These are phyloP conservation scores for Lysandra coridon DNA, from an alignment of 2,888 invertebrate species.

Conservation along the genomic window DNA sequence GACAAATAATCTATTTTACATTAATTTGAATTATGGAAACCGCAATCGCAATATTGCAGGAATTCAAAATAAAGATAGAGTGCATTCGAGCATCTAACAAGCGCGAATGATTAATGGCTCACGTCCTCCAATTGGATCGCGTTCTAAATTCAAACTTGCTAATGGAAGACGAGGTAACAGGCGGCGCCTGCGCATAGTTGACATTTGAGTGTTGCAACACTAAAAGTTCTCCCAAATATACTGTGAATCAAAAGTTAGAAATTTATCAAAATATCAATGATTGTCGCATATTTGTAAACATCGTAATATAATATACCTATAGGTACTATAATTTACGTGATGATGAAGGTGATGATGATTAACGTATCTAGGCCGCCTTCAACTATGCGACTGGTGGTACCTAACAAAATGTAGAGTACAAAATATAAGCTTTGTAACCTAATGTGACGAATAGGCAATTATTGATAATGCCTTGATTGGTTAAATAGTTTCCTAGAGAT, in stretches of 20 bases:
- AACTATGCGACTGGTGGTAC: no score
- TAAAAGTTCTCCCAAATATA: constrained; percentile 31
- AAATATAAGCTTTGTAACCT: no score
- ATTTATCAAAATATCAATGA: background rate
- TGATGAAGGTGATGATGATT: no score
- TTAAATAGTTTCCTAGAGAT: background rate
- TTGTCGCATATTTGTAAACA: background rate
- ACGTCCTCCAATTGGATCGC: constrained; percentile 58
- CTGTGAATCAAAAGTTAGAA: background rate
- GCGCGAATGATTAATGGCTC: constrained; percentile 70
- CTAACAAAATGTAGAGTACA: no score
- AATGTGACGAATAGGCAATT: background rate
- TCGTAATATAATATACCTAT: background rate
- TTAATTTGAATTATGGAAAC: constrained; percentile 34
- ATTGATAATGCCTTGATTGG: background rate
- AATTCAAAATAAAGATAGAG: constrained; percentile 41
- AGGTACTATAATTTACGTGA: no score
- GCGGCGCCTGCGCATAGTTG: constrained; percentile 63
- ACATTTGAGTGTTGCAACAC: constrained; percentile 51
- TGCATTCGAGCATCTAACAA: constrained; percentile 46
- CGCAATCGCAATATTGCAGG: constrained; percentile 37
- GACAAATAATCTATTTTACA: constrained; percentile 31
- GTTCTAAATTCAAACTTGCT: constrained; percentile 75
- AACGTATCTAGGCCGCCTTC: no score
- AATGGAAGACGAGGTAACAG: constrained; percentile 70